phyloP scores from a whole-genome alignment of 2,797 vertebrate genomes.

The Allobates femoralis region DNA sequence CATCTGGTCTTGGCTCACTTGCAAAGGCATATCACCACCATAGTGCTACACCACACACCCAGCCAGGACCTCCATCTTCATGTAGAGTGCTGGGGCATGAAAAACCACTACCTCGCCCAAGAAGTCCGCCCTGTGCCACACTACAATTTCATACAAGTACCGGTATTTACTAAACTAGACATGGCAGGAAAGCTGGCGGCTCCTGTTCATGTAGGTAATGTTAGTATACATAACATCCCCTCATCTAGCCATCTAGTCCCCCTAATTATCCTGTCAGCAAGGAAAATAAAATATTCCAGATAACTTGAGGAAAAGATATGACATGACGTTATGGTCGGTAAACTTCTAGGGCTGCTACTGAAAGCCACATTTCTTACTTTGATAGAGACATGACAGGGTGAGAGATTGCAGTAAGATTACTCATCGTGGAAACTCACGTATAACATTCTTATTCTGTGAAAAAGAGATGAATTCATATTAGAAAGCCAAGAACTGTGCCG shows the following conservation, averaged over 20 bases:
- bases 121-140: too few species aligned
- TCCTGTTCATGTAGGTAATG: background rate
- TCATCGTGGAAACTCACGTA: constrained; percentile 26
- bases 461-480: constrained; percentile 24
- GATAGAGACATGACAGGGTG: constrained; percentile 4
- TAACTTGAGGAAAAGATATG: background rate
- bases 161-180: too few species aligned
- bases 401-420: constrained; percentile 6
- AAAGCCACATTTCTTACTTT: constrained; percentile 7
- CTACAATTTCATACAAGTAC: too few species aligned
- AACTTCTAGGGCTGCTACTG: background rate
- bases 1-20: too few species aligned
- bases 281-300: constrained; percentile 8
- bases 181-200: background rate
- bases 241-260: background rate
- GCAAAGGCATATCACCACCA: too few species aligned
- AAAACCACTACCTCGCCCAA: too few species aligned
- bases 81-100: too few species aligned
- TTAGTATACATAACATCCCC: background rate
- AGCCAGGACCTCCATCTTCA: too few species aligned
- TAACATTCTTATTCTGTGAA: background rate
- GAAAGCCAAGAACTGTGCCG: constrained; percentile 13
- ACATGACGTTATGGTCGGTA: background rate
- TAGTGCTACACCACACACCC: too few species aligned
- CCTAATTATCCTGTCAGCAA: background rate